Evolutionary conservation across 2,113 vertebrate species (phyloP), one percentile per base, ranked within the genome.

Genomic region (Sminthopsis crassicaudata): DNA sequence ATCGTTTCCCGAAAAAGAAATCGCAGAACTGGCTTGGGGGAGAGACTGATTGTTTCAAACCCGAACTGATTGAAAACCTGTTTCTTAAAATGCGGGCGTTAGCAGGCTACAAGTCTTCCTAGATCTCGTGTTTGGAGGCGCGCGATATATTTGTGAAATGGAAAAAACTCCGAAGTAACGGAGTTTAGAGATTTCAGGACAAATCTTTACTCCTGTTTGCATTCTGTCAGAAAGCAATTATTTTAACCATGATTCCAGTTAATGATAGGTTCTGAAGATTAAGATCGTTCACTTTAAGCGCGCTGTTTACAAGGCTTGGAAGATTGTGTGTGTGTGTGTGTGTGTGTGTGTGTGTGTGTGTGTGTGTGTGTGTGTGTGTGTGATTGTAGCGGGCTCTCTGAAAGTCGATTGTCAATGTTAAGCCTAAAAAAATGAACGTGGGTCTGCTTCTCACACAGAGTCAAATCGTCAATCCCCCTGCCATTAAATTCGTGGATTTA

Each of bases 261-360:
- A 91, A 94, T 90, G 95, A 88, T 0, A 57, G 95, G 94, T 93
- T 88, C 0, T 30, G 91, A 26, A 0, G 12, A n/a, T 91, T 23
- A 46, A 0, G 25, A n/a, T 22, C 14, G 48, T 92, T 42, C 2
- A 93, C 51, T 23, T 25, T n/a, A 94, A 60, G 0, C 2, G 53
- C 55, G 0, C 2, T 90, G 60, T 90, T 84, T 97, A 57, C 60
- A 53, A 90, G 60, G 94, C 52, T 76, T 42, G 90, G 36, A 67
- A 67, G 89, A 55, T 90, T 46, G 19, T 52, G 7, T 89, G 91
- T 67, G 53, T 93, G 94, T 91, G 50, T 95, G 88, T 25, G 5
- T 48, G 14, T 7, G 19, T 12, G 48, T 0, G 0, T 22, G 67
- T 48, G 7, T 0, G 0, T 0, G 7, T 11, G 30, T 10, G 60